Evolutionary conservation across 2,113 vertebrate genomes (phyloP).

Genomic region (Uria lomvia): DNA sequence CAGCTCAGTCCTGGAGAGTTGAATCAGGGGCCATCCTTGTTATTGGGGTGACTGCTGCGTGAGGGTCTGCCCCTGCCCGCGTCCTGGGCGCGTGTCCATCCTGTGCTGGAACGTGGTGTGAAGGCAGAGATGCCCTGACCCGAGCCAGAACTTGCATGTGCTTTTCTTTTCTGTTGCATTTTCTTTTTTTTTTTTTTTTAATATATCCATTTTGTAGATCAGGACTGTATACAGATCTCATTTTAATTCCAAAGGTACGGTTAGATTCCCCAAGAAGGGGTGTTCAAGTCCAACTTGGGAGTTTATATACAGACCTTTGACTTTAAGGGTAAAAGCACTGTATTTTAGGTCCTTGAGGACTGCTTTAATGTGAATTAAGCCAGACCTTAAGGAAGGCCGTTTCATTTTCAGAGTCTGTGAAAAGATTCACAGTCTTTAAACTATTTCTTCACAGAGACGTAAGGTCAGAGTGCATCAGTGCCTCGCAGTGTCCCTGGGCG

Average conservation of each 20-base stretch:
- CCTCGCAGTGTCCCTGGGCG: neutral
- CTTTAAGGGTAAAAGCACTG: neutral
- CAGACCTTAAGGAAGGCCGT: neutral
- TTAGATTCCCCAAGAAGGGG: neutral
- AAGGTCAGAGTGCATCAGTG: neutral
- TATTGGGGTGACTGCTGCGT: rapidly evolving
- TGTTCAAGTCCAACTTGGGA: neutral
- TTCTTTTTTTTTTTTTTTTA: neutral
- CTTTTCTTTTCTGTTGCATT: neutral
- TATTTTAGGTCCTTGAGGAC: neutral
- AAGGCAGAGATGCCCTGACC: neutral
- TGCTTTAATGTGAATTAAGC: neutral
- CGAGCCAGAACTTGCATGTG: rapidly evolving
- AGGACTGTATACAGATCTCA: neutral
- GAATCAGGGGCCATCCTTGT: neutral
- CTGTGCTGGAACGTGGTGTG: rapidly evolving
- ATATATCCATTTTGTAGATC: neutral
- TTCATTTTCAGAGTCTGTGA: neutral
- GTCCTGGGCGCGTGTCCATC: rapidly evolving
- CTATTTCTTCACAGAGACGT: neutral
- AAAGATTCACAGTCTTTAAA: neutral
- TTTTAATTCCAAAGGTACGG: neutral
- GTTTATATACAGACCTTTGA: neutral
- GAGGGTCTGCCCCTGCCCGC: neutral
- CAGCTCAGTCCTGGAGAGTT: neutral